Base-by-base conservation (phyloP, 2,888 invertebrate genomes). In the Drepanosiphum platanoidis region DNA sequence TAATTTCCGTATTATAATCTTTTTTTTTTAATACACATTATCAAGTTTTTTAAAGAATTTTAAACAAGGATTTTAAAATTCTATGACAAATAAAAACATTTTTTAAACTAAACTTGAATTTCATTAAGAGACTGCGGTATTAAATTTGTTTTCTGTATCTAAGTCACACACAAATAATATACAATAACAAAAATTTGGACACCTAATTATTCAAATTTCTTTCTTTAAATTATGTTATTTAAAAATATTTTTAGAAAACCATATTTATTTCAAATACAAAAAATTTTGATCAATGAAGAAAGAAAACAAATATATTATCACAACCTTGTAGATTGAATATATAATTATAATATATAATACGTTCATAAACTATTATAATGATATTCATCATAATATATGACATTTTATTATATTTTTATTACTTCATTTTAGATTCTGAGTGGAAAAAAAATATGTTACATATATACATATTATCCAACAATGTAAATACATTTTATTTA, bases 91-190 rank as follows among this genome's bases (percentile, higher is more conserved):
- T 32, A n/a, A n/a, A n/a, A 46, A 18, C n/a, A 75, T n/a, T 75
- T 27, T 46, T 74, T 52, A 52, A 52, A 32, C 22, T 74, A 13
- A 7, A 3, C n/a, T 32, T 32, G 13, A 34, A 34, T 22, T 11
- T 52, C n/a, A 72, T 74, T 46, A 46, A 52, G 9, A 4, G 18
- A 11, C 30, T 5, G 0, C 1, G 27, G n/a, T n/a, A 74, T 1
- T 52, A 32, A 46, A 22, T 78, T 61, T 61, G n/a, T 58, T 58
- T 36, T 52, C 34, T 58, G 9, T 74, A n/a, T n/a, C n/a, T n/a
- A 4, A 13, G 18, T 18, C 13, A 58, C 52, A 58, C 52, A 22
- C n/a, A 58, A 34, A 39, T 27, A 42, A 30, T 30, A 27, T 30
- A 72, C n/a, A 0, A 42, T 5, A 42, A 42, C 42, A 42, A 42